A percentile compares a stretch with the other conserved stretches of the same genome.
phyloP scores from a whole-genome alignment of 2,797 vertebrate species.

The Podarcis siculus region DNA sequence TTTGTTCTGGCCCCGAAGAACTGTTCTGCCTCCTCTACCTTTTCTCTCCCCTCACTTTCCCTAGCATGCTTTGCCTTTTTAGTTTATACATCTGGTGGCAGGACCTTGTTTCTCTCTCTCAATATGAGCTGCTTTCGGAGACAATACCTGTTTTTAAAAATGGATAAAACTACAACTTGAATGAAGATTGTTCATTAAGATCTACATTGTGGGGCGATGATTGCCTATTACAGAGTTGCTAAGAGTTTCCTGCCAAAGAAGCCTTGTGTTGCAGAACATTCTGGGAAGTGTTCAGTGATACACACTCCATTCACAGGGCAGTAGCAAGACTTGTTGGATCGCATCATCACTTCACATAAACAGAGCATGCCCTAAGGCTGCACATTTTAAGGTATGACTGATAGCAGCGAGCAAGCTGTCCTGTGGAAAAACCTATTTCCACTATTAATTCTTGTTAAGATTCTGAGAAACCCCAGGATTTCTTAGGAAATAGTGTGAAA shows the following conservation, averaged over 20 bases:
- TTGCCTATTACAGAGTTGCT: neutral
- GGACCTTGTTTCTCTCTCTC: too few relatives aligned
- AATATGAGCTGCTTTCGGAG: too few relatives aligned
- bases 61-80: too few relatives aligned
- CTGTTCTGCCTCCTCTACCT: too few relatives aligned
- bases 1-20: too few relatives aligned
- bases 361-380: neutral
- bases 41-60: too few relatives aligned
- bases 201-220: neutral
- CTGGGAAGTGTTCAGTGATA: neutral
- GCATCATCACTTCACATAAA: neutral
- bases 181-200: too few relatives aligned
- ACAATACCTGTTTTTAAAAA: too few relatives aligned
- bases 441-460: neutral
- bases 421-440: neutral
- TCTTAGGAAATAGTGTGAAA: neutral
- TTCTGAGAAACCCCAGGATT: neutral
- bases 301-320: neutral
- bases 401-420: neutral
- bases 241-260: neutral
- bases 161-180: too few relatives aligned
- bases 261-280: neutral
- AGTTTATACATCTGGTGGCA: too few relatives aligned
- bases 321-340: neutral
- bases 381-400: neutral